These are phyloP conservation scores for Diplosoma virens DNA, from an alignment of 23 tunicate species.

Conservation along the genomic window DNA sequence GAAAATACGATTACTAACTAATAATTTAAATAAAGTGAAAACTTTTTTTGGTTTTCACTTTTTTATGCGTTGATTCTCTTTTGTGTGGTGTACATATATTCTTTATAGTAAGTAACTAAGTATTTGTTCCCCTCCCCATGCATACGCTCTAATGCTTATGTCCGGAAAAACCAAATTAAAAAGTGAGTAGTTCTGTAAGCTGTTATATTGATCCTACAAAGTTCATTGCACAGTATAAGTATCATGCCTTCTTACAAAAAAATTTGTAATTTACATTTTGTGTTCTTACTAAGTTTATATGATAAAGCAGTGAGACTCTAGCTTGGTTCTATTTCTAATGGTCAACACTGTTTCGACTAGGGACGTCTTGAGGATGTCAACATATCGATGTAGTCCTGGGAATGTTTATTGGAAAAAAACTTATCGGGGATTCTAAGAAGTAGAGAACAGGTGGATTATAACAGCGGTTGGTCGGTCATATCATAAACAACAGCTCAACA, in stretches of 20 bases:
- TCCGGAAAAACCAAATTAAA: too few relatives aligned
- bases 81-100: too few relatives aligned
- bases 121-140: too few relatives aligned
- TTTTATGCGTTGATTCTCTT: too few relatives aligned
- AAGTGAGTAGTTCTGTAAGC: background rate
- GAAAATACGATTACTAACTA: too few relatives aligned
- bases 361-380: background rate
- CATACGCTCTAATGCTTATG: too few relatives aligned
- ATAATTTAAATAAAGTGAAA: too few relatives aligned
- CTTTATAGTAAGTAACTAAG: too few relatives aligned
- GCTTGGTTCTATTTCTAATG: background rate
- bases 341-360: background rate
- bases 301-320: background rate
- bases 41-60: too few relatives aligned
- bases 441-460: background rate
- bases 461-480: too few relatives aligned
- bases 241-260: background rate
- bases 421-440: background rate
- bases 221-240: background rate
- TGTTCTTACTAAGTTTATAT: background rate
- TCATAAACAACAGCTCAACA: too few relatives aligned
- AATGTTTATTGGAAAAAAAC: background rate
- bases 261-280: background rate
- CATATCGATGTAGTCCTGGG: background rate
- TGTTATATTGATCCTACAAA: background rate